Evolutionary conservation across 2,113 vertebrate genomes (phyloP).

Genomic region (Hemicordylus capensis): DNA sequence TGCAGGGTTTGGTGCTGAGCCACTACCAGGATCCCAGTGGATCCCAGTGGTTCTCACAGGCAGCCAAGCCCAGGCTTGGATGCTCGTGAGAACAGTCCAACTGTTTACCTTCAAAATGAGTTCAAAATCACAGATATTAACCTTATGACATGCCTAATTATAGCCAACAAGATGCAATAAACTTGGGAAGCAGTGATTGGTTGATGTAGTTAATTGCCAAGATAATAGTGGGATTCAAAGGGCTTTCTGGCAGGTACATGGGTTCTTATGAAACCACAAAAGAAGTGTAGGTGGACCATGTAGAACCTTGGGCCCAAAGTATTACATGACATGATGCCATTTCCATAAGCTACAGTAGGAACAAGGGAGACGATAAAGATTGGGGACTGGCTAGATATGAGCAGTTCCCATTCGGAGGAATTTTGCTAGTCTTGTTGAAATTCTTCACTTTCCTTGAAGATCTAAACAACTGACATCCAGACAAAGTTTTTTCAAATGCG

Average conservation of each 20-base stretch:
- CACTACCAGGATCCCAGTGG: no score
- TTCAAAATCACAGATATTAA: background rate
- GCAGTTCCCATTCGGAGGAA: background rate
- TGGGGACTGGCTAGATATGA: background rate
- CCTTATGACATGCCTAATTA: accelerated
- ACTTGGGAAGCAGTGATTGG: accelerated
- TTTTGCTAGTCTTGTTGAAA: no score
- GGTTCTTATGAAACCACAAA: background rate
- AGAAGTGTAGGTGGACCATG: no score
- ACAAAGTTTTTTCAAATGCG: background rate
- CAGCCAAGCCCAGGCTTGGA: no score
- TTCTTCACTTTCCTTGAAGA: background rate
- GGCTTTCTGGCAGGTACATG: background rate
- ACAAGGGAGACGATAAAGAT: no score
- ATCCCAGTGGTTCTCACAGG: no score
- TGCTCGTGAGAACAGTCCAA: no score
- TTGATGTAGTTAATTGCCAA: background rate
- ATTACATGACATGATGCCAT: background rate
- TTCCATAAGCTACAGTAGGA: background rate
- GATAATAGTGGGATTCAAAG: background rate
- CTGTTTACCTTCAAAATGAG: no score
- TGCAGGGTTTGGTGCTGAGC: no score
- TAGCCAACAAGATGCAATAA: background rate
- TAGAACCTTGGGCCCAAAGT: no score
- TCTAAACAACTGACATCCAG: no score